Evolutionary conservation across 37 sponge, comb jelly and placozoan genomes (phyloP).

Genomic region (Spongilla lacustris): DNA sequence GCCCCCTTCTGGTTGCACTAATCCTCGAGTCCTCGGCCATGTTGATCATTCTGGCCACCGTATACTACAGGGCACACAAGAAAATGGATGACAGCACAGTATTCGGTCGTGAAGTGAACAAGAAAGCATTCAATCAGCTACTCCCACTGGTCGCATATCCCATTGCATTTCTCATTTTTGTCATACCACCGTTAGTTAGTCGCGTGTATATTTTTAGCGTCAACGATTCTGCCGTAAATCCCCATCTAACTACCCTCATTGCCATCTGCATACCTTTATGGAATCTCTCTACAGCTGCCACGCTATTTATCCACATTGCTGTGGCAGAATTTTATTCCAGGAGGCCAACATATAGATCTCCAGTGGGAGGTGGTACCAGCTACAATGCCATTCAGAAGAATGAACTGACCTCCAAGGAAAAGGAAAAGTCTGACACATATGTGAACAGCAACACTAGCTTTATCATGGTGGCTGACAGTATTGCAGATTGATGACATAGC

Average conservation of each 20-base stretch:
- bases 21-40: not conserved
- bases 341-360: no score
- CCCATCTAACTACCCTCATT: not conserved
- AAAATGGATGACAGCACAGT: not conserved
- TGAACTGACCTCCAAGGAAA: no score
- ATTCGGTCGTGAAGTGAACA: not conserved
- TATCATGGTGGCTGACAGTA: no score
- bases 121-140: not conserved
- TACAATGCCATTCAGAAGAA: no score
- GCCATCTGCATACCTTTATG: not conserved
- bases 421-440: no score
- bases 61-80: not conserved
- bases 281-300: not conserved
- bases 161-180: not conserved
- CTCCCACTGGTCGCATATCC: not conserved
- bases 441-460: no score
- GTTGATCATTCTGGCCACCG: not conserved
- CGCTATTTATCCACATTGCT: not conserved
- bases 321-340: no score
- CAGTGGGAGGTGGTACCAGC: no score
- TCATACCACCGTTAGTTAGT: not conserved
- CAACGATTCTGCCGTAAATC: not conserved
- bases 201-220: not conserved
- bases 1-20: not conserved
- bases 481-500: no score